phyloP scores from a whole-genome alignment of 2,797 vertebrate species.

The Hypotaenidia philippensis region DNA sequence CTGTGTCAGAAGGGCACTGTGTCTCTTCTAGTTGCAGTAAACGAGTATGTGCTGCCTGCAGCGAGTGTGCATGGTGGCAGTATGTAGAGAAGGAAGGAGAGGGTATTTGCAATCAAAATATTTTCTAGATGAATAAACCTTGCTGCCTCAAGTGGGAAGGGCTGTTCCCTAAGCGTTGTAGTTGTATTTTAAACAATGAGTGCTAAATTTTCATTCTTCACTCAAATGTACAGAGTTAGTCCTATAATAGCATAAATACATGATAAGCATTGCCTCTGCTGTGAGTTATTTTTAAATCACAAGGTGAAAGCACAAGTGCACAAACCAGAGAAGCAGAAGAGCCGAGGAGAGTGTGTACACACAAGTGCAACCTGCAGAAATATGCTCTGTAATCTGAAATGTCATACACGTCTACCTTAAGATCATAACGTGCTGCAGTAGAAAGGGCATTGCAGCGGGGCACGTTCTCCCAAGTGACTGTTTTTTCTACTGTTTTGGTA shows the following conservation, averaged over 20 bases:
- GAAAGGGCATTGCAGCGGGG: neutral
- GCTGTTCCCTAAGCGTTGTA: neutral
- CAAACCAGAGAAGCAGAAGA: neutral
- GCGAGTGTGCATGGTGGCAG: neutral
- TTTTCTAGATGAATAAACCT: neutral
- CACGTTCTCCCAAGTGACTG: neutral
- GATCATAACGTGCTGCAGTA: neutral
- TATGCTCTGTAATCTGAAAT: neutral
- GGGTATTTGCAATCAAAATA: neutral
- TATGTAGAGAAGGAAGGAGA: neutral
- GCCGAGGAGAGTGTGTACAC: neutral
- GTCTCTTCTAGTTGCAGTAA: neutral
- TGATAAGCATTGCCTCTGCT: neutral
- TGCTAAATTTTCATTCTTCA: neutral
- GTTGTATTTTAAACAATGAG: neutral
- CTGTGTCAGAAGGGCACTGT: neutral
- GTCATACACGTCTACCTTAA: neutral
- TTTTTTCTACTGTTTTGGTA: neutral
- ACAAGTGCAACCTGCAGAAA: neutral
- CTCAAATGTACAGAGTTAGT: neutral
- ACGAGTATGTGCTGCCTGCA: neutral
- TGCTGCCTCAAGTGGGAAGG: neutral
- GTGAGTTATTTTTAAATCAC: neutral
- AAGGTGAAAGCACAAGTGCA: neutral
- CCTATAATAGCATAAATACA: neutral